These are phyloP conservation scores for Chloroceryle inda DNA, from an alignment of 2,797 vertebrate species.

Conservation along the genomic window DNA sequence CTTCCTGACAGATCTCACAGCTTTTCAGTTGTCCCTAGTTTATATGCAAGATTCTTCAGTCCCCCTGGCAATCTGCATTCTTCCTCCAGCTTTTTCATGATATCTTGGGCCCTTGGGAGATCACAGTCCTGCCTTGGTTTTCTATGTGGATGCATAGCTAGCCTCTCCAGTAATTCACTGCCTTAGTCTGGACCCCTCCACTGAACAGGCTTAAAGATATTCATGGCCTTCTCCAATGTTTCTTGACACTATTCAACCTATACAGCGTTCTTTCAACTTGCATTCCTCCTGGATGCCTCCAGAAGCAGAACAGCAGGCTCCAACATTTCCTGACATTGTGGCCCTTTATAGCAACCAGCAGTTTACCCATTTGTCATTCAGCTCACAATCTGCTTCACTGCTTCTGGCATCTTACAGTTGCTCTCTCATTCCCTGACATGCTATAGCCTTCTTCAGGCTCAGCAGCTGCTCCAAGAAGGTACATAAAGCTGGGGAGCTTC, in stretches of 20 bases:
- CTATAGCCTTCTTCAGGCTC: constrained; percentile 37
- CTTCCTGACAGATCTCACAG: constrained; percentile 24
- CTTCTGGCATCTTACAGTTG: constrained; percentile 28
- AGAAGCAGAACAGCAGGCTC: constrained; percentile 47
- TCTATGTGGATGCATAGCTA: not conserved
- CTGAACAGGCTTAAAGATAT: not conserved
- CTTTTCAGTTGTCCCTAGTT: constrained; percentile 34
- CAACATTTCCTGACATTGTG: constrained; percentile 2
- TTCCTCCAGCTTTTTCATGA: not conserved
- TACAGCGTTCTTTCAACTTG: not conserved
- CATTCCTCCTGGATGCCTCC: constrained; percentile 19
- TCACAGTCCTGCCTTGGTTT: not conserved
- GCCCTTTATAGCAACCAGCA: constrained; percentile 51
- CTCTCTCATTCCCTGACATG: constrained; percentile 31
- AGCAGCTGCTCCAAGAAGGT: constrained; percentile 38
- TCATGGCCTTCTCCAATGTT: not conserved
- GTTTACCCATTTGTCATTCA: constrained; percentile 59
- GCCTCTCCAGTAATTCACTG: not conserved
- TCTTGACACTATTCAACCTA: not conserved
- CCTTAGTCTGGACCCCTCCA: not conserved
- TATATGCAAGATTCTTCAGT: constrained; percentile 42
- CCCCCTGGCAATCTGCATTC: constrained; percentile 18
- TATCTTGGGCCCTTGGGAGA: not conserved
- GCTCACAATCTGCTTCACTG: constrained; percentile 55
- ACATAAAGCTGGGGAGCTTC: constrained; percentile 4